Evolutionary conservation across 2,888 invertebrate species (phyloP).

Genomic region (Lycaena phlaeas): DNA sequence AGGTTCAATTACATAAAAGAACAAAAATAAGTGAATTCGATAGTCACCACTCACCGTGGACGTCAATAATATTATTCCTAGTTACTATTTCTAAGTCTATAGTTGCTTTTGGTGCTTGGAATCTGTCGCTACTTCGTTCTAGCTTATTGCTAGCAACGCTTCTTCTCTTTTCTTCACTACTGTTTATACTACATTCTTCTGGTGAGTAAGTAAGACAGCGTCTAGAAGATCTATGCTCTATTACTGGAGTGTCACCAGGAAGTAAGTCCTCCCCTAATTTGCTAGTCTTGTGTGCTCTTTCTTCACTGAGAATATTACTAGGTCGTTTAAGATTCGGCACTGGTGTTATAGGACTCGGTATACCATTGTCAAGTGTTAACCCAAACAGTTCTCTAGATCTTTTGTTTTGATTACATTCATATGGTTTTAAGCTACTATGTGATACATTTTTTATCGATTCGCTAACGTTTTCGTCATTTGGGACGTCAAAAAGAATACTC

Average conservation of each 20-base stretch:
- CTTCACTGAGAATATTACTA: constrained; percentile 54
- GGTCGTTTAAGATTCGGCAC: constrained; percentile 51
- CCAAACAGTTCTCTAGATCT: constrained; percentile 54
- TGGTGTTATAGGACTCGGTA: constrained; percentile 68
- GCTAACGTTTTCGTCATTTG: constrained; percentile 25
- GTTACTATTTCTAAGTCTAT: constrained; percentile 76
- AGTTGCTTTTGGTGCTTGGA: constrained; percentile 64
- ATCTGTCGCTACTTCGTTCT: constrained; percentile 48
- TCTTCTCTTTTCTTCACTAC: constrained; percentile 67
- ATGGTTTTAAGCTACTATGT: constrained; percentile 53
- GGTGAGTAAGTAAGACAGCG: constrained; percentile 75
- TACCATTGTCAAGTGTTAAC: constrained; percentile 59
- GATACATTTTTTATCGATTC: constrained; percentile 48
- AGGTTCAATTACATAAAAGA: constrained; percentile 9
- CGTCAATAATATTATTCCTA: constrained; percentile 74
- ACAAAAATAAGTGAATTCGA: constrained; percentile 31
- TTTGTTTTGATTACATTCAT: constrained; percentile 36
- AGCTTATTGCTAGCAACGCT: constrained; percentile 63
- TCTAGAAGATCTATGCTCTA: constrained; percentile 63
- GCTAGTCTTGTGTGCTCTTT: constrained; percentile 62
- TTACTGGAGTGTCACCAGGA: constrained; percentile 50
- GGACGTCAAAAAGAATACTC: constrained; percentile 23
- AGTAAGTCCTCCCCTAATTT: constrained; percentile 64
- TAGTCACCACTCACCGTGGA: constrained; percentile 79
- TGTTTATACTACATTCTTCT: constrained; percentile 61